A percentile compares a stretch with the other conserved stretches of the same genome.
These are phyloP conservation scores for Dascillus cervinus DNA, from an alignment of 2,888 invertebrate species.

Conservation along the genomic window DNA sequence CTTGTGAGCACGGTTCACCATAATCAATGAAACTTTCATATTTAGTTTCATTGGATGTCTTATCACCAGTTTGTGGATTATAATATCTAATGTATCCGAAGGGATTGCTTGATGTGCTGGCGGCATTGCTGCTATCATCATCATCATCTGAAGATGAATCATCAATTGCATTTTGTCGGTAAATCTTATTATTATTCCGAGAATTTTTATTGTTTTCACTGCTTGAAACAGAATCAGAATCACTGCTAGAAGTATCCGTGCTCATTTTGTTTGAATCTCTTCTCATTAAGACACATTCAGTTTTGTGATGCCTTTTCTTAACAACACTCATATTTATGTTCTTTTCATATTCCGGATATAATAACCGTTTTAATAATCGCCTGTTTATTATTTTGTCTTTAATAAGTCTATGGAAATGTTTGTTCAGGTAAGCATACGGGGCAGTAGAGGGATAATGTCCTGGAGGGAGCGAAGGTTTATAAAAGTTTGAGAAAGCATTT, in stretches of 20 bases:
- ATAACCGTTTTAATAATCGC: conserved; percentile 63
- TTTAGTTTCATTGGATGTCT: conserved; percentile 39
- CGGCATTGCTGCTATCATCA: conserved; percentile 44
- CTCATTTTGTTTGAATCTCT: conserved; percentile 37
- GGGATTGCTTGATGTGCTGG: conserved; percentile 54
- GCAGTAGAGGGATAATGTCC: conserved; percentile 68
- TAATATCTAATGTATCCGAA: conserved; percentile 62
- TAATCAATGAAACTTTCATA: conserved; percentile 48
- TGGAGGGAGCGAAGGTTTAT: conserved; percentile 60
- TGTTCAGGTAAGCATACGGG: conserved; percentile 70
- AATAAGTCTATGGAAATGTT: conserved; percentile 67
- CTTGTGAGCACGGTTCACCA: conserved; percentile 26
- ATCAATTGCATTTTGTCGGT: conserved; percentile 53
- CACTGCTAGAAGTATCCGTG: conserved; percentile 32
- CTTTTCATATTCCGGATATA: conserved; percentile 56
- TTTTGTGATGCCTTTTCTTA: conserved; percentile 46
- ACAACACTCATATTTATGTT: conserved; percentile 48
- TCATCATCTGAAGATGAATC: conserved; percentile 33
- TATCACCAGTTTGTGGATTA: conserved; percentile 44
- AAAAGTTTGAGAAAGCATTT: conserved; percentile 26
- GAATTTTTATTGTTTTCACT: conserved; percentile 28
- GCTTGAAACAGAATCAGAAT: conserved; percentile 42
- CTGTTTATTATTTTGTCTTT: conserved; percentile 63
- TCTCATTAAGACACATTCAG: conserved; percentile 40
- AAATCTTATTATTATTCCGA: conserved; percentile 40